A percentile compares a stretch with the other conserved stretches of the same genome.
Evolutionary conservation across 2,888 invertebrate genomes (phyloP).

Genomic region (Acronicta alni): DNA sequence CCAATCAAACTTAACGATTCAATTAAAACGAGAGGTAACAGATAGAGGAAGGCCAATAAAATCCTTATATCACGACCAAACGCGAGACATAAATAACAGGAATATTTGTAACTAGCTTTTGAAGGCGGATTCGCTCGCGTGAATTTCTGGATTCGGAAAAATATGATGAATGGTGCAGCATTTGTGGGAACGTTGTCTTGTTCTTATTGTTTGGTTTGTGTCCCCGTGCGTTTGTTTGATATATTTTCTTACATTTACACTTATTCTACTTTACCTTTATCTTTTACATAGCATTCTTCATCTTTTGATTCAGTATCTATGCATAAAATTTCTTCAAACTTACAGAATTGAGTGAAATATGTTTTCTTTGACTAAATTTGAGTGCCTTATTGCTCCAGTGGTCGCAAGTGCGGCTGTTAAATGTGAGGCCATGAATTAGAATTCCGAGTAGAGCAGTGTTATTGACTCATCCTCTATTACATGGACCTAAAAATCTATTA

Average conservation of each 20-base stretch:
- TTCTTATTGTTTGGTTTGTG: slow-evolving; percentile 20
- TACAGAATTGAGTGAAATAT: too few species aligned
- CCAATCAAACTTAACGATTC: slow-evolving; percentile 72
- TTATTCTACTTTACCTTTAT: background rate
- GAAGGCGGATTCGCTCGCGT: slow-evolving; percentile 29
- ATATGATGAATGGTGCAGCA: slow-evolving; percentile 63
- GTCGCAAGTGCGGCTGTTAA: too few species aligned
- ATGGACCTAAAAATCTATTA: too few species aligned
- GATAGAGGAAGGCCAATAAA: slow-evolving; percentile 68
- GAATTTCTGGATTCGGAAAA: slow-evolving; percentile 42
- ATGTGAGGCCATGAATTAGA: too few species aligned
- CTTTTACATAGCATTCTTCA: too few species aligned
- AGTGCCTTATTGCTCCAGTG: too few species aligned
- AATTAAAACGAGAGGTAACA: slow-evolving; percentile 73
- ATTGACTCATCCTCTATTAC: too few species aligned
- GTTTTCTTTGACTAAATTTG: too few species aligned
- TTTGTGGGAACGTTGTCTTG: slow-evolving; percentile 53
- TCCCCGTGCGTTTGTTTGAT: slow-evolving; percentile 10
- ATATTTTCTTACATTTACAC: background rate
- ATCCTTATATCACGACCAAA: slow-evolving; percentile 75
- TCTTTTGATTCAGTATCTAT: too few species aligned
- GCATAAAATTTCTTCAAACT: too few species aligned
- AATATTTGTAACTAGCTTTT: slow-evolving; percentile 49
- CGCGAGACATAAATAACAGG: slow-evolving; percentile 75
- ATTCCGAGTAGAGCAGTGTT: too few species aligned